Percentiles rank a stretch among this genome's conserved stretches.
Evolutionary conservation across 2,888 invertebrate species (phyloP).

Genomic region (Abrostola triplasia): DNA sequence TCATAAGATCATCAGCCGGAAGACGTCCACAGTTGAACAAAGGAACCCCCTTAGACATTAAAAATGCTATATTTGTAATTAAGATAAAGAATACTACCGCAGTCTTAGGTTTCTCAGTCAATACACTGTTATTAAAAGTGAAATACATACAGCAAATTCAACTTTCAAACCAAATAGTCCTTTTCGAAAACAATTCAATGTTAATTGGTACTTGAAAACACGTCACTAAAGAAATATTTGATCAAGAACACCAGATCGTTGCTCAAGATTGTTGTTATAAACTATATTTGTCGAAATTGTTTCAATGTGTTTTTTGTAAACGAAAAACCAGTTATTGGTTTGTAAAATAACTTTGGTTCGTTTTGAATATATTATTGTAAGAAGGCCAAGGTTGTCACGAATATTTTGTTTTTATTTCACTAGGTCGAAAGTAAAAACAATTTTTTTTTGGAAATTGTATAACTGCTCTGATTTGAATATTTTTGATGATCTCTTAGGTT

Average conservation of each 20-base stretch:
- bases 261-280: background rate
- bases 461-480: no score
- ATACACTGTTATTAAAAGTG: no score
- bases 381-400: conserved; percentile 23
- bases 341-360: conserved; percentile 10
- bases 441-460: no score
- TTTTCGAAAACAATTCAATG: background rate
- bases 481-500: no score
- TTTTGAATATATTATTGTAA: conserved; percentile 14
- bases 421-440: background rate
- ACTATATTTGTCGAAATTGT: conserved; percentile 4
- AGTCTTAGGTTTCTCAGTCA: no score
- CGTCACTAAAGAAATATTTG: background rate
- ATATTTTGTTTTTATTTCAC: background rate
- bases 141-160: no score
- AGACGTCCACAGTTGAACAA: no score
- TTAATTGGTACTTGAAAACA: background rate
- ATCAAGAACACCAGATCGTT: conserved; percentile 2
- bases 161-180: no score
- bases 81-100: no score
- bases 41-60: no score
- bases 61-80: no score
- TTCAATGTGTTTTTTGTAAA: background rate
- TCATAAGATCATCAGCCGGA: no score
- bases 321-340: conserved; percentile 21